Evolutionary conservation across 64 coral and sea anemone genomes (phyloP).

Genomic region (Acropora tenuis): DNA sequence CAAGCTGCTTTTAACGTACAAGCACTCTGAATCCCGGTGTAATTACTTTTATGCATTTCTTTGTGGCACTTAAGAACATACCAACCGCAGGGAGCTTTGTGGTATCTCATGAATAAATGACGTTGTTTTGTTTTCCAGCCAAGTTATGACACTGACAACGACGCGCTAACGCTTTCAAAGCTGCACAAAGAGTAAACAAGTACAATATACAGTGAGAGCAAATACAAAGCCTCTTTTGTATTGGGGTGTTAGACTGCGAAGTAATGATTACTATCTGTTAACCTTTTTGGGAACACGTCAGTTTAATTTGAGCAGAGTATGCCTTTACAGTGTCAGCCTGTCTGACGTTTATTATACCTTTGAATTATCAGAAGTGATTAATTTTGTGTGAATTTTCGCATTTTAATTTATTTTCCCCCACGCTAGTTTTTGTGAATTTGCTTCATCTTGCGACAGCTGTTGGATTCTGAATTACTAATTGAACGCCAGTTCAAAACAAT

Average conservation of each 20-base stretch:
- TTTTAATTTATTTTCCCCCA: not conserved
- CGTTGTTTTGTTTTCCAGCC: not conserved
- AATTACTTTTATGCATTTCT: not conserved
- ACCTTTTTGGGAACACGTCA: too few relatives aligned
- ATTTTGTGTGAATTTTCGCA: not conserved
- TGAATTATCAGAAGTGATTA: not conserved
- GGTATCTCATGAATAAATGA: not conserved
- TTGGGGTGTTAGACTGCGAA: not conserved
- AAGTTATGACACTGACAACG: not conserved
- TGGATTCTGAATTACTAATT: not conserved
- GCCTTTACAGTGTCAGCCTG: not conserved
- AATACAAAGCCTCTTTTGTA: not conserved
- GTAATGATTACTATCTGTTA: not conserved
- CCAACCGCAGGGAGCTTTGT: not conserved
- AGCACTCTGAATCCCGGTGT: not conserved
- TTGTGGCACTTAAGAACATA: not conserved
- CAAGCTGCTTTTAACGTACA: not conserved
- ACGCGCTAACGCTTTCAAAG: not conserved
- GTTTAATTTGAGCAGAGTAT: too few relatives aligned
- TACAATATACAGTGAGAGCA: not conserved
- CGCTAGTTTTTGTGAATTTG: too few relatives aligned
- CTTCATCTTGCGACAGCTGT: not conserved
- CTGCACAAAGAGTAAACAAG: not conserved
- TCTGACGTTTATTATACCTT: not conserved
- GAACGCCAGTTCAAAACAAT: too few relatives aligned